Evolutionary conservation across 2,113 vertebrate genomes (phyloP).

Genomic region (Hemiscyllium ocellatum): DNA sequence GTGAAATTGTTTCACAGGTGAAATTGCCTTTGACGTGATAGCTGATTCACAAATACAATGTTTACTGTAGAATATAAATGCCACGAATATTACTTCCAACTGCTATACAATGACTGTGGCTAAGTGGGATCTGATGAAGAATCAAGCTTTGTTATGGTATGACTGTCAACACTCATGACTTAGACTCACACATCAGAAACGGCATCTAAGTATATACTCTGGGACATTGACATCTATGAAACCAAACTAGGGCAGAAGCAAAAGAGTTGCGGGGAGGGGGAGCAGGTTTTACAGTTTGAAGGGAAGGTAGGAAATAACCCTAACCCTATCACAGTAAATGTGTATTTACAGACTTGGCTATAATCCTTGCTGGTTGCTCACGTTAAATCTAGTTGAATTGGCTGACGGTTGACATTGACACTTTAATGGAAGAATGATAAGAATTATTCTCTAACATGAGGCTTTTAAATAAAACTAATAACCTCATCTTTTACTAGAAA

Average conservation of each 20-base stretch:
- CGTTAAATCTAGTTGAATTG: not conserved
- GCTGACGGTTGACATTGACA: not conserved
- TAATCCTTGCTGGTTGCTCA: not conserved
- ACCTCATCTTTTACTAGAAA: not conserved
- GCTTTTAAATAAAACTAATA: not conserved
- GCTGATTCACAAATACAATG: not conserved
- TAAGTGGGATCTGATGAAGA: not conserved
- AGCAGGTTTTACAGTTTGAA: not conserved
- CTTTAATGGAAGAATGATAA: not conserved
- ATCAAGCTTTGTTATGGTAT: not conserved
- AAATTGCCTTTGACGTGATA: not conserved
- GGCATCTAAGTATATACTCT: not conserved
- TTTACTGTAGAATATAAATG: not conserved
- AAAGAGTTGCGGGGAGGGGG: not conserved
- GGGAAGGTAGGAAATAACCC: too few relatives aligned
- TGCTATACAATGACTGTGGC: not conserved
- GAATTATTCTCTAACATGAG: not conserved
- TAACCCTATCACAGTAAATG: not conserved
- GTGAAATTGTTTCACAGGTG: not conserved
- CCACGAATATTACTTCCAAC: not conserved
- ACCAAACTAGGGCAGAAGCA: not conserved
- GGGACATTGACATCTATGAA: not conserved
- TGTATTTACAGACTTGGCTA: not conserved
- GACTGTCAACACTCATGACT: not conserved
- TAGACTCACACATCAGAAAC: not conserved